These are phyloP conservation scores for Gambusia affinis DNA, from an alignment of 2,113 vertebrate genomes.

Conservation along the genomic window DNA sequence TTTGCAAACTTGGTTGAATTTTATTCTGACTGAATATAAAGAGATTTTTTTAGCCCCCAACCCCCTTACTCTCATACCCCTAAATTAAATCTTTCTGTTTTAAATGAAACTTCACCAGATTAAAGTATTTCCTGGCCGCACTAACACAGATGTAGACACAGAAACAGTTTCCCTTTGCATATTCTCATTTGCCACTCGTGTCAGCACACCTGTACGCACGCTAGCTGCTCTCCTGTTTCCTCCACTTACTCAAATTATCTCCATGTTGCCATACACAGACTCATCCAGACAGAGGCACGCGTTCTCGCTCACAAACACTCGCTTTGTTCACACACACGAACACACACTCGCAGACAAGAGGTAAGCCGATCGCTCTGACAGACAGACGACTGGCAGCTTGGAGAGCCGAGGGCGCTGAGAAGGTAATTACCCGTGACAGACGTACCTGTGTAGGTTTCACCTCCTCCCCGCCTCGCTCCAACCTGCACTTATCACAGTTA, in stretches of 20 bases:
- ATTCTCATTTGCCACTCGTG: not conserved
- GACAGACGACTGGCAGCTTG: conserved; percentile 67
- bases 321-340: conserved; percentile 26
- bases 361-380: conserved; percentile 75
- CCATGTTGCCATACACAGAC: conserved; percentile 40
- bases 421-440: conserved; percentile 78
- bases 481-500: conserved; percentile 76
- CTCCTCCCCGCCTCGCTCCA: conserved; percentile 49
- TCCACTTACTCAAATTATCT: conserved; percentile 53
- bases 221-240: conserved; percentile 9
- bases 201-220: conserved; percentile 59
- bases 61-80: not conserved
- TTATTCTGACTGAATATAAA: too few species aligned
- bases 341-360: conserved; percentile 64
- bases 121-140: not conserved
- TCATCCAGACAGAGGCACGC: conserved; percentile 30
- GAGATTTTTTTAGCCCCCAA: not conserved
- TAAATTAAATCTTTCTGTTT: not conserved
- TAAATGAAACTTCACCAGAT: too few species aligned
- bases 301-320: conserved; percentile 28
- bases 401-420: conserved; percentile 61
- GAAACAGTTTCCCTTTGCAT: not conserved
- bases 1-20: too few species aligned
- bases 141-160: not conserved
- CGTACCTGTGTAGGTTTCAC: conserved; percentile 77